Evolutionary conservation across 2,797 vertebrate genomes (phyloP).

Genomic region (Malacoctenus gilli): DNA sequence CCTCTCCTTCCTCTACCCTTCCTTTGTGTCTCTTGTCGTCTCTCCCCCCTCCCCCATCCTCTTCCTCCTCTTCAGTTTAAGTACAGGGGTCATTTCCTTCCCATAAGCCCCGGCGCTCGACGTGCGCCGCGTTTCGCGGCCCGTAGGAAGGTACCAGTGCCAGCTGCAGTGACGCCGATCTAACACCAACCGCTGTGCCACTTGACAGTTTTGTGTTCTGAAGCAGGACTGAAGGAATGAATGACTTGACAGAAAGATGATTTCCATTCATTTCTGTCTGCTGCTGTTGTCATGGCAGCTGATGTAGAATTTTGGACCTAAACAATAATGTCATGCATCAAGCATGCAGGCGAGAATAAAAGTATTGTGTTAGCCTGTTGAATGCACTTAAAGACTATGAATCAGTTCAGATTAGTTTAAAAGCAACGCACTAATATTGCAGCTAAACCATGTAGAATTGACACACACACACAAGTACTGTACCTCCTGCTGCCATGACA

Average conservation of each 20-base stretch:
- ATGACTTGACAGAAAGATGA: conserved; percentile 43
- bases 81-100: conserved; percentile 84
- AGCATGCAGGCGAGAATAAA: too few relatives aligned
- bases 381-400: too few relatives aligned
- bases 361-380: too few relatives aligned
- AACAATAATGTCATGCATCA: too few relatives aligned
- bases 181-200: conserved; percentile 46
- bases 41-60: conserved; percentile 13
- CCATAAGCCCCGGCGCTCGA: conserved; percentile 81
- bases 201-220: conserved; percentile 10
- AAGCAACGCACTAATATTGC: too few relatives aligned
- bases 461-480: neutral
- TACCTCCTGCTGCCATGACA: conserved; percentile 25
- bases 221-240: conserved; percentile 42
- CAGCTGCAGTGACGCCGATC: conserved; percentile 62
- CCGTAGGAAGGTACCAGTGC: conserved; percentile 79
- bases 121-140: conserved; percentile 80
- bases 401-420: too few relatives aligned
- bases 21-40: conserved; percentile 14
- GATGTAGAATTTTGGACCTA: too few relatives aligned
- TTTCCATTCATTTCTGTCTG: conserved; percentile 29
- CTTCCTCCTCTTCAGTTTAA: conserved; percentile 78
- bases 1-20: neutral
- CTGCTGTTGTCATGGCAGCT: conserved; percentile 57
- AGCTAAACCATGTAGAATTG: too few relatives aligned